These are phyloP conservation scores for Sebastes reedi DNA, from an alignment of 2,797 vertebrate genomes.

Conservation along the genomic window DNA sequence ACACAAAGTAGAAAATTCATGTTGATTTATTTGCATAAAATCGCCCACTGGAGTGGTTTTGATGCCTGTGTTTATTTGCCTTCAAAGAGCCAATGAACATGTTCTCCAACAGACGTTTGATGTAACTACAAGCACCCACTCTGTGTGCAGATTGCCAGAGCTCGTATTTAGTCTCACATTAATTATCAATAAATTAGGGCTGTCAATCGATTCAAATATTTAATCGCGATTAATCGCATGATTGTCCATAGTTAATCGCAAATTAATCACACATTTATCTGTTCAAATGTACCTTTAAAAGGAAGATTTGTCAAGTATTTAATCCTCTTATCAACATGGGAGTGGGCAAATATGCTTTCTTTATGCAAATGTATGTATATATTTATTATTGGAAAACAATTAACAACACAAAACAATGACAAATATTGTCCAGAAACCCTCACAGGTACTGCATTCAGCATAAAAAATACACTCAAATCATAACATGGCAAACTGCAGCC, in stretches of 20 bases:
- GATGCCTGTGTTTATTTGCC: slow-evolving; percentile 28
- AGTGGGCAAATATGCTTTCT: no score
- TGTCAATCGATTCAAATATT: not conserved
- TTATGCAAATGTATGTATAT: no score
- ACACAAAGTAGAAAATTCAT: slow-evolving; percentile 16
- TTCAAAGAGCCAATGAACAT: slow-evolving; percentile 24
- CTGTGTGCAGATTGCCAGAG: not conserved
- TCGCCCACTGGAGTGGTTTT: slow-evolving; percentile 11
- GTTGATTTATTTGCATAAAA: slow-evolving; percentile 40
- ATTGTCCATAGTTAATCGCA: not conserved
- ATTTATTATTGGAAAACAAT: no score
- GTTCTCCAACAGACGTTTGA: slow-evolving; percentile 19
- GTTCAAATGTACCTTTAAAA: not conserved
- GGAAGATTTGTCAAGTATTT: not conserved
- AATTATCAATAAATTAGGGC: not conserved
- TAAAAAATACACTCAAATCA: rapidly evolving
- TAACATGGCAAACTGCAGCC: no score
- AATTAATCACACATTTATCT: not conserved
- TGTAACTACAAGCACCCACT: slow-evolving; percentile 25
- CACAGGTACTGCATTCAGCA: no score
- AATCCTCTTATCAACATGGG: not conserved
- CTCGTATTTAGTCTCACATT: not conserved
- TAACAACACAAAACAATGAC: no score
- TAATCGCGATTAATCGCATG: not conserved
- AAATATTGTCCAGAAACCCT: no score